These are phyloP conservation scores for Oryzias woworae DNA, from an alignment of 2,113 vertebrate species.

Conservation along the genomic window DNA sequence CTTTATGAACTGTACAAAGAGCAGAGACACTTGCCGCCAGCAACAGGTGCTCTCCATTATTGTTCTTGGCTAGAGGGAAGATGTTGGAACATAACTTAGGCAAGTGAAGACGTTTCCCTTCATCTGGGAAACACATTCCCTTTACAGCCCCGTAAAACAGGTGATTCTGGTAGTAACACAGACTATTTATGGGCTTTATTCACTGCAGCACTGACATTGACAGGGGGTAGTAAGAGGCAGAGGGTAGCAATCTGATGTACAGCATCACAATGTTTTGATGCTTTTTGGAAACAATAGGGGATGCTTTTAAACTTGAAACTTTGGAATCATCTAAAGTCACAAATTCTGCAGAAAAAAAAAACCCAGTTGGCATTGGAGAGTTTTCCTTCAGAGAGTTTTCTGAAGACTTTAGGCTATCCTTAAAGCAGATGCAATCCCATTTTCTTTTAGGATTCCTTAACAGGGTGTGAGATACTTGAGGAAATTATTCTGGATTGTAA, in stretches of 20 bases:
- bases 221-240: constrained; percentile 11
- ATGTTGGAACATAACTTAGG: neutral
- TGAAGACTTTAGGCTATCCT: neutral
- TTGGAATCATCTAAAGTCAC: too few species aligned
- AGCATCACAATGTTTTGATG: neutral
- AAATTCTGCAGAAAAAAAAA: too few species aligned
- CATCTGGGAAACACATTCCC: constrained; percentile 63
- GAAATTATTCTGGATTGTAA: neutral
- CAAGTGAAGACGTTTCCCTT: constrained; percentile 13
- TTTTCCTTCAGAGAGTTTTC: neutral
- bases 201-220: neutral
- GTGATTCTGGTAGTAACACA: constrained; percentile 33
- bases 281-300: neutral
- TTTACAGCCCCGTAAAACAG: constrained; percentile 29
- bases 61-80: constrained; percentile 24
- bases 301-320: neutral
- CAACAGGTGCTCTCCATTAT: constrained; percentile 47
- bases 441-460: constrained; percentile 3
- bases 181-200: constrained; percentile 19
- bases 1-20: neutral
- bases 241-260: neutral
- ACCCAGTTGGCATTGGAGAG: neutral
- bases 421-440: neutral
- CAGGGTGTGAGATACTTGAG: constrained; percentile 1
- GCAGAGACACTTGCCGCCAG: neutral